Percentiles rank a stretch among this genome's conserved stretches.
phyloP scores from a whole-genome alignment of 2,113 vertebrate species.

The Ammodramus savannarum region DNA sequence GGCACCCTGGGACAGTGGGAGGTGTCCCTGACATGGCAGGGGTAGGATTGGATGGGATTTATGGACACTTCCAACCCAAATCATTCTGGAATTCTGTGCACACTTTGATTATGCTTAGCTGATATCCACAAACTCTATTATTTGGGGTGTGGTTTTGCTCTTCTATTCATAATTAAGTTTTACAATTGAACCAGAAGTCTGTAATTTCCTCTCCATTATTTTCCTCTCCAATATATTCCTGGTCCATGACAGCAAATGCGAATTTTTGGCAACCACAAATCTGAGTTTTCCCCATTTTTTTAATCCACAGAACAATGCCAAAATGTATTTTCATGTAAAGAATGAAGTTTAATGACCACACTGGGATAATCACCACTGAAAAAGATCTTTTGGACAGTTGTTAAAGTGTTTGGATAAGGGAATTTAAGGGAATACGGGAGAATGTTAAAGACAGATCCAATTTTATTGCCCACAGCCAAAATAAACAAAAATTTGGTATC shows the following conservation, averaged over 20 bases:
- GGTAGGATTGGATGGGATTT: neutral
- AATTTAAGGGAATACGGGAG: neutral
- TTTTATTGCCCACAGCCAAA: neutral
- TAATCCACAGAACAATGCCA: neutral
- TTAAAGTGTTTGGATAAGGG: neutral
- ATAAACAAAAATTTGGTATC: neutral
- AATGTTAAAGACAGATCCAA: neutral
- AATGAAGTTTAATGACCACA: neutral
- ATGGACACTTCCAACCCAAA: neutral
- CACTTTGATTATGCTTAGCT: too few species aligned
- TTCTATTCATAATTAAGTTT: neutral
- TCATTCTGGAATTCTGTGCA: neutral
- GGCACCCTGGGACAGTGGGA: too few species aligned
- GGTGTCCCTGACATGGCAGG: too few species aligned
- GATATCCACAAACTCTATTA: neutral
- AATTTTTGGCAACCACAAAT: neutral
- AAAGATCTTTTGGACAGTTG: neutral
- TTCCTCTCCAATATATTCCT: neutral
- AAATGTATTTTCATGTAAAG: neutral
- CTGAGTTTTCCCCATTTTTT: neutral
- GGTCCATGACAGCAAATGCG: rapidly evolving
- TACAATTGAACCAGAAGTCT: neutral
- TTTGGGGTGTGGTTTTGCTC: neutral
- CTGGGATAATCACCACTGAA: neutral
- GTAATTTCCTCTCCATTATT: neutral